Conservation (phyloP, 2,888 invertebrate species). For the Hemaris fuciformis region DNA sequence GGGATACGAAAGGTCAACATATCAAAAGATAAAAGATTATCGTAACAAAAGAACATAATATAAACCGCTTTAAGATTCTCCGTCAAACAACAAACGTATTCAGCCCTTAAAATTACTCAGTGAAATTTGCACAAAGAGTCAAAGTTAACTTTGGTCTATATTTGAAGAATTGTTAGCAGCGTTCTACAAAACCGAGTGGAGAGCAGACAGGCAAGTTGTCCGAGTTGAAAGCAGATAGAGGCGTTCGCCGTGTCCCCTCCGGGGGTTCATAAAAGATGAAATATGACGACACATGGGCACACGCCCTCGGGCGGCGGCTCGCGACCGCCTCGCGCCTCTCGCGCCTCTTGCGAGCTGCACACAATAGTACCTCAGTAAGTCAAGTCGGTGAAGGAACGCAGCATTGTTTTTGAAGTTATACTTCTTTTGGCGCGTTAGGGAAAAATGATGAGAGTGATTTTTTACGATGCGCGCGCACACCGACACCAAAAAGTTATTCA, state of each 20-base stretch:
- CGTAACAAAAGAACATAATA: no score
- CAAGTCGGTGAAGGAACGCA: neutral
- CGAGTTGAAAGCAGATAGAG: no score
- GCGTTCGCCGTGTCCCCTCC: neutral
- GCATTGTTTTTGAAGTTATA: neutral
- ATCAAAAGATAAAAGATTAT: no score
- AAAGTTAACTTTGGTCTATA: neutral
- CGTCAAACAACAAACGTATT: no score
- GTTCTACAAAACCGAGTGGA: neutral
- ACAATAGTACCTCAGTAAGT: neutral
- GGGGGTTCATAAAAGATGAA: neutral
- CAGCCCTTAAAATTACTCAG: neutral
- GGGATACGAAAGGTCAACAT: no score
- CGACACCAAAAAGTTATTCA: no score
- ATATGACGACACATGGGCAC: neutral
- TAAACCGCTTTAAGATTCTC: no score
- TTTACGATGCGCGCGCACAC: no score
- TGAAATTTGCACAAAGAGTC: neutral
- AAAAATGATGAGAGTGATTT: no score
- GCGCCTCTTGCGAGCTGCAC: no score
- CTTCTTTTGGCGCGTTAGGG: no score
- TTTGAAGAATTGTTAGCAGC: neutral
- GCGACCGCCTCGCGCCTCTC: neutral
- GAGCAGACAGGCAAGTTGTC: neutral
- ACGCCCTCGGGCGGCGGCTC: neutral